phyloP scores from a whole-genome alignment of 2,888 invertebrate genomes.

The Aricia artaxerxes region DNA sequence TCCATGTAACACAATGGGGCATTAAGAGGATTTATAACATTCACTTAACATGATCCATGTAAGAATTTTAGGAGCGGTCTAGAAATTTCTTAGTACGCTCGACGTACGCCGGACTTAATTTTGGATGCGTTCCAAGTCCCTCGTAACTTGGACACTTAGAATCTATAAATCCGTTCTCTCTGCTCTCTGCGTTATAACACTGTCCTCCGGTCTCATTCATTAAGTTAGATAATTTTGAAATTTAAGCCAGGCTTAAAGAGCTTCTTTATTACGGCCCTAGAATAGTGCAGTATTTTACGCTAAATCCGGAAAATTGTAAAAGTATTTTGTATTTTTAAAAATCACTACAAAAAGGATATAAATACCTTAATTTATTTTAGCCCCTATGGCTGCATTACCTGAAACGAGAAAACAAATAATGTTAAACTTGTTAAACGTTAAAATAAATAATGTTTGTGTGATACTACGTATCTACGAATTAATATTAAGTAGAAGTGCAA shows the following conservation, averaged over 20 bases:
- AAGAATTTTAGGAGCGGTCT: conserved; percentile 31
- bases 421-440: background rate
- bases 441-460: background rate
- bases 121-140: conserved; percentile 54
- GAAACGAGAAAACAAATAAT: conserved; percentile 1
- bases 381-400: background rate
- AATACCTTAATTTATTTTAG: background rate
- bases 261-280: background rate
- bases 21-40: conserved; percentile 14
- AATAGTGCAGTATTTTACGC: background rate
- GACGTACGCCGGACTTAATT: conserved; percentile 43
- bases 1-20: conserved; percentile 6
- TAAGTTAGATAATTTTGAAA: conserved; percentile 25
- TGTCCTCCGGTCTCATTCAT: conserved; percentile 27
- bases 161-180: conserved; percentile 42
- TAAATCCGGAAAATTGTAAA: background rate
- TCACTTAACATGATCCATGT: conserved; percentile 22
- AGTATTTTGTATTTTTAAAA: background rate
- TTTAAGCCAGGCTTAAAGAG: background rate
- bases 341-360: background rate
- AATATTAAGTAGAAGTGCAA: background rate
- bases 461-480: too few species aligned
- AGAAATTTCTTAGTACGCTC: conserved; percentile 43
- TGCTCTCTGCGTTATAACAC: conserved; percentile 29
- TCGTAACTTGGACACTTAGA: conserved; percentile 47